Conservation (phyloP, 2,888 invertebrate species). For the Campaea margaritaria region DNA sequence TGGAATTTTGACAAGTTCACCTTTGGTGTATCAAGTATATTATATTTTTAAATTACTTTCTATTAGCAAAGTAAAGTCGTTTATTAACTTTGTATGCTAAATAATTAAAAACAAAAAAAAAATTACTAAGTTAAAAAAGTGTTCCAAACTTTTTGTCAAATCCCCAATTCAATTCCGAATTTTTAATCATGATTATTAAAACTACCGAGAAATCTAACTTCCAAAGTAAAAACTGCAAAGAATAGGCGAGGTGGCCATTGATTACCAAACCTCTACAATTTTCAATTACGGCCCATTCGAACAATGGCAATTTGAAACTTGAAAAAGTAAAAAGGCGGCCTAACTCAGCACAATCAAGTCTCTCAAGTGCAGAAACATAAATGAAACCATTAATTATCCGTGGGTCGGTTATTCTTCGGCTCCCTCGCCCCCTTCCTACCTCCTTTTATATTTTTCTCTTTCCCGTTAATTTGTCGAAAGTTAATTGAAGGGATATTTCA, state of each 20-base stretch:
- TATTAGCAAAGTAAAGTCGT: too few species aligned
- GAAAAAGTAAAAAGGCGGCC: constrained; percentile 70
- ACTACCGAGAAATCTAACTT: constrained; percentile 30
- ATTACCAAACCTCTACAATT: constrained; percentile 66
- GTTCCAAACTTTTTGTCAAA: too few species aligned
- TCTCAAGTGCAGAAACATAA: constrained; percentile 84
- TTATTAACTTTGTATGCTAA: too few species aligned
- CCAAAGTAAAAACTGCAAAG: constrained; percentile 27
- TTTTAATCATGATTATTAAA: constrained; percentile 21
- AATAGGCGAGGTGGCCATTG: constrained; percentile 42
- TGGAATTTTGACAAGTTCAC: too few species aligned
- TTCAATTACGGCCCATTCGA: constrained; percentile 69
- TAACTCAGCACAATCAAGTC: constrained; percentile 80
- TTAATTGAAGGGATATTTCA: constrained; percentile 76
- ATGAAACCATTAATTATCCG: constrained; percentile 85
- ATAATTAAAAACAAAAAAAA: too few species aligned
- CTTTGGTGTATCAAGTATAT: too few species aligned
- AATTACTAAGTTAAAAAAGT: too few species aligned
- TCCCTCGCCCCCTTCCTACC: constrained; percentile 48
- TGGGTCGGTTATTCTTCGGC: constrained; percentile 75
- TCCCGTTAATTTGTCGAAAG: constrained; percentile 76
- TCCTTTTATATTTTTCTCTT: constrained; percentile 71
- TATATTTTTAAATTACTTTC: too few species aligned
- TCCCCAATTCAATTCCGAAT: background rate
- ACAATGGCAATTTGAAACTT: constrained; percentile 79